Percentiles rank a stretch among this genome's conserved stretches.
Evolutionary conservation across 2,113 vertebrate genomes (phyloP).

Genomic region (Papio anubis): DNA sequence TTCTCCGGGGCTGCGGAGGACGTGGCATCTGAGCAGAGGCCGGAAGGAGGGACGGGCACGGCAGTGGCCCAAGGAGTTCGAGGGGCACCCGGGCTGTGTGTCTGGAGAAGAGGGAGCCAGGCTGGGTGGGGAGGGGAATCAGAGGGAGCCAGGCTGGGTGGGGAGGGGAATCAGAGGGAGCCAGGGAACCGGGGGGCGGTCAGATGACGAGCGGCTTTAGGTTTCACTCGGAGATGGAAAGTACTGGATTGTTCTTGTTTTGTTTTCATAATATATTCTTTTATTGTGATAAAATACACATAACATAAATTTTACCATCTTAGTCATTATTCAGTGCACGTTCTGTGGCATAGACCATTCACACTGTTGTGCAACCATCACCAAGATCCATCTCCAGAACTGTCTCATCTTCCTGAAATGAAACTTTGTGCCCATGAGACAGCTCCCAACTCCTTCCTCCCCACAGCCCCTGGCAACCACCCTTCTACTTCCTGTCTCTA

Average conservation of each 20-base stretch:
- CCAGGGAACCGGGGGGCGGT: rapidly evolving
- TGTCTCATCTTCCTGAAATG: neutral
- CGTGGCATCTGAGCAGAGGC: neutral
- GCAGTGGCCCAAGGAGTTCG: neutral
- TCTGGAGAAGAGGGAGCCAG: neutral
- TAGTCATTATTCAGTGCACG: neutral
- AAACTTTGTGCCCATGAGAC: neutral
- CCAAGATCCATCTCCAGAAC: neutral
- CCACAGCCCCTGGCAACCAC: too few species aligned
- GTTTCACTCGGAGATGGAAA: neutral
- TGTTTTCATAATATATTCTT: neutral
- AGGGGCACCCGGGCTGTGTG: neutral
- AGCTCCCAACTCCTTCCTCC: neutral
- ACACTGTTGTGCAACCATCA: too few species aligned
- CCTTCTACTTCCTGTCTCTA: neutral
- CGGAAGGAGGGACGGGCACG: too few species aligned
- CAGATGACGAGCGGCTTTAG: neutral
- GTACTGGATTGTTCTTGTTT: neutral
- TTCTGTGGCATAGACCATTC: neutral
- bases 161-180: neutral
- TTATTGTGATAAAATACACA: neutral
- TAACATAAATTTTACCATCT: neutral
- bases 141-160: neutral
- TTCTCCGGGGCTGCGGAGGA: too few species aligned
- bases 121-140: neutral